Base-by-base conservation (phyloP, 2,113 vertebrate species). In the Pomatorhinus ruficollis region DNA sequence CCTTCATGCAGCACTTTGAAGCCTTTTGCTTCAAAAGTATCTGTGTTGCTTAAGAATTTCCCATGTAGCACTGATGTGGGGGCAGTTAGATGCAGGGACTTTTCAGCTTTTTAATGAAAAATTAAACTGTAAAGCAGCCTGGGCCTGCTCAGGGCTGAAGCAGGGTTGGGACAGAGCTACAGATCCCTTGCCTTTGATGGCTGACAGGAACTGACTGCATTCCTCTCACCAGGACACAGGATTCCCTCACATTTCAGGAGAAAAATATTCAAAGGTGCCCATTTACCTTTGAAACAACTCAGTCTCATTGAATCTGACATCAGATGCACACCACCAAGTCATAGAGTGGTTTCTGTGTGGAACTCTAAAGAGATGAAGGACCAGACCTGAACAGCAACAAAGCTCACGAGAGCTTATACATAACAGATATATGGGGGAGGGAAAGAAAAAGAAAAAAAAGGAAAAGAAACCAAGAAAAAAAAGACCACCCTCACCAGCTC, bases 151-250 rank as follows among this genome's bases (percentile, higher is more conserved):
- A 45, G 50, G n/a, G 19, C 69, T 3, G 2, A 57, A 82, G 39
- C 39, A 47, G 52, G 35, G 16, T 18, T 24, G 60, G 19, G 19
- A 54, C 16, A 83, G 75, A 83, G 70, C 33, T 35, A 49, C 0
- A 69, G 30, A 70, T 57, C 21, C 22, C 54, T 50, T 61, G 37
- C 22, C n/a, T 86, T 64, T 85, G 44, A 72, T 37, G 17, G 65
- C 39, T 71, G 33, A 60, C 10, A 82, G 74, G n/a, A 86, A 74
- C 24, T 2, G 4, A 60, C 2, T 0, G 0, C 0, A 0, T 31
- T 76, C 54, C 16, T 74, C 71, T 69, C 50, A 44, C 23, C 37
- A 80, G 33, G 35, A 61, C 35, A 59, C 19, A 77, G 39, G 75
- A 83, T 85, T 72, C 37, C 40, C 59, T 70, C 35, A 33, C 28